phyloP scores from a whole-genome alignment of 2,888 invertebrate genomes.

The Cheilosia grossa region DNA sequence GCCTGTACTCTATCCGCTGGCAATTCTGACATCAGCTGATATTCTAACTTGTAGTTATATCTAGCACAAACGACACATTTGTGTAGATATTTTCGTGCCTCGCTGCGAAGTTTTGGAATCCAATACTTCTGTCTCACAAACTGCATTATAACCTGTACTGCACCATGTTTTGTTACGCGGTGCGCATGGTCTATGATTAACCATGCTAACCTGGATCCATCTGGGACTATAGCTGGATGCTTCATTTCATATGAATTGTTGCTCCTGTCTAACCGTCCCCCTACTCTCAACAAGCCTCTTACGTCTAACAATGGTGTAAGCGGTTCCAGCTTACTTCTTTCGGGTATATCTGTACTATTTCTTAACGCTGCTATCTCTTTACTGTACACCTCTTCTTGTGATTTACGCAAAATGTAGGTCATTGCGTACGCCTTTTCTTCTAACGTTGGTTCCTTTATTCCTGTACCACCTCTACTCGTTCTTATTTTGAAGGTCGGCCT shows the following conservation, averaged over 20 bases:
- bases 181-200: conserved; percentile 52
- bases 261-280: no score
- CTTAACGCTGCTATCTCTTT: not conserved
- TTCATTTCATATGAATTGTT: conserved; percentile 24
- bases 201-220: conserved; percentile 48
- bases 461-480: no score
- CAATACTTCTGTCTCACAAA: conserved; percentile 37
- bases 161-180: conserved; percentile 29
- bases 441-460: no score
- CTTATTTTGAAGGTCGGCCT: no score
- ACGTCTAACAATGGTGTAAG: not conserved
- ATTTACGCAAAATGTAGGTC: no score
- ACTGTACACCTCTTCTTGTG: no score
- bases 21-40: not conserved
- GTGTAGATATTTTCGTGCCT: conserved; percentile 22
- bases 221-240: conserved; percentile 76
- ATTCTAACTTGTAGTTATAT: conserved; percentile 4
- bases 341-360: not conserved
- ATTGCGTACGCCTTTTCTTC: no score
- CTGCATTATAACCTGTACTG: conserved; percentile 53
- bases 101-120: conserved; percentile 32
- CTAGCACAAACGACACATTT: conserved; percentile 35
- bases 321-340: not conserved
- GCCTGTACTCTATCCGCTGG: conserved; percentile 3
- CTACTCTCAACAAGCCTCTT: not conserved